phyloP scores from a whole-genome alignment of 2,797 vertebrate species.

The Xiphophorus birchmanni region DNA sequence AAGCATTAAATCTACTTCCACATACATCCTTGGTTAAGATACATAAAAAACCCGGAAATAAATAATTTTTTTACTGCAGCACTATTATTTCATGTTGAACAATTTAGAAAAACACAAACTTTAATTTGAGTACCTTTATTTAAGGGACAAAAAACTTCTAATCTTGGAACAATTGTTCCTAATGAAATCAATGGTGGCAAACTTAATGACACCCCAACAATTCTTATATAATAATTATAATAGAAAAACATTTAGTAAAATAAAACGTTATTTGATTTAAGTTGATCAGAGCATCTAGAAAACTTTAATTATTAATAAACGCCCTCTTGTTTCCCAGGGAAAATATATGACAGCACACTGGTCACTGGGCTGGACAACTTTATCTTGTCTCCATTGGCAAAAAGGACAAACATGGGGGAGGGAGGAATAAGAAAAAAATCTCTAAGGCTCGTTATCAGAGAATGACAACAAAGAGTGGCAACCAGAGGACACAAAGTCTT shows the following conservation, averaged over 20 bases:
- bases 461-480: neutral
- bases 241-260: neutral
- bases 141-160: neutral
- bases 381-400: neutral
- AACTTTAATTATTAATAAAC: neutral
- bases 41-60: neutral
- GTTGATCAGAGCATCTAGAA: neutral
- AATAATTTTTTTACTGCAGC: neutral
- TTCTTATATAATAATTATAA: neutral
- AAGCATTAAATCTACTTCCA: neutral
- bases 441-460: neutral
- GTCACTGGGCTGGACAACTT: neutral
- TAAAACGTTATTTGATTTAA: neutral
- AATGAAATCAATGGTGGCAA: neutral
- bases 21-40: neutral
- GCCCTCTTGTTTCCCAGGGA: neutral
- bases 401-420: neutral
- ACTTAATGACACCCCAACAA: neutral
- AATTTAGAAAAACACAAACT: neutral
- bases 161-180: neutral
- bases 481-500: neutral
- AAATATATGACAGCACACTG: neutral
- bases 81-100: neutral
- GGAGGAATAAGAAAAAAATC: neutral
- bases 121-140: neutral